Evolutionary conservation across 2,797 vertebrate genomes (phyloP), one percentile per base, ranked within the genome.

Genomic region (Mico argentatus): DNA sequence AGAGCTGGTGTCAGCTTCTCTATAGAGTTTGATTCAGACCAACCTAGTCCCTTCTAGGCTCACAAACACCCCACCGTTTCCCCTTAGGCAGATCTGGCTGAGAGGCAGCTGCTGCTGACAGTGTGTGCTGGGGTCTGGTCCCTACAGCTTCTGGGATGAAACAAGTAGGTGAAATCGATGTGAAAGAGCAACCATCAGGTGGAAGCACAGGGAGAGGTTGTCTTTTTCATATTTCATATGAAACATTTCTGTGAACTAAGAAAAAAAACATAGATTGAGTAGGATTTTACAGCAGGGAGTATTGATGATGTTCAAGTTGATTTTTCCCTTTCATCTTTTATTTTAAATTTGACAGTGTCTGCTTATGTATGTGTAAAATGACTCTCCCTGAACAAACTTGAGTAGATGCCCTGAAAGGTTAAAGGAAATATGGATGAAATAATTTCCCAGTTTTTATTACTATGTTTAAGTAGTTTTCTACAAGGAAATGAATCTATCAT

Each of bases 171-270:
- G 94, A 98, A 97, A 95, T 97, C 81, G 75, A 98, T 97, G 92
- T 57, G 94, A 94, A 92, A 93, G 91, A 97, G 91, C 87, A 96
- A 85, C 89, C 81, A 2, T 90, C 88, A 96, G 96, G 91, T 96
- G 95, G 97, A 97, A 97, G 81, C 92, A 97, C 75, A 88, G 96
- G 96, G 72, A 36, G 27, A 98, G 93, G 91, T 94, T 97, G 81
- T 96, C 97, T 98, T 98, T 97, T 97, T 97, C 92, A 91, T 97
- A 95, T 98, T 98, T 97, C 96, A 88, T 94, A 59, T 97, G 97
- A 98, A 98, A 98, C 88, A 94, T 97, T 98, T 97, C 96, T 98
- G 10, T 98, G 97, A 98, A 98, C 90, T 96, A 85, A 97, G 87
- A 11, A 52, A 77, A 77, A 91, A 96, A 94, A 88, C 95, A 55